Base-by-base conservation (phyloP, 2,113 vertebrate species). In the Tricholaema leucomelas region DNA sequence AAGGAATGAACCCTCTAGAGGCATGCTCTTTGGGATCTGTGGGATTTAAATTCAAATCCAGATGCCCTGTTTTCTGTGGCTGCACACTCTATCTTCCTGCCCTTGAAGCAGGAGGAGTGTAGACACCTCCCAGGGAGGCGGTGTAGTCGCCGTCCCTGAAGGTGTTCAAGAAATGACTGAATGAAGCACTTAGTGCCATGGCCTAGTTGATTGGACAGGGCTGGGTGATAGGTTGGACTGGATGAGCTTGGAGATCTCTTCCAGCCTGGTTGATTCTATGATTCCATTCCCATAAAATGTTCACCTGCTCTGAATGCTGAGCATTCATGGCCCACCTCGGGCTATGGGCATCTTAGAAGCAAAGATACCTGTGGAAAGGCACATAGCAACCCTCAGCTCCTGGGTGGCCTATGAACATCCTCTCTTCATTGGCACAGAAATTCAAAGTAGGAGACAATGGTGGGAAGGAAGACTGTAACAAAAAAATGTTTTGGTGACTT, bases 241-340 rank as follows among this genome's bases (percentile, higher is more conserved):
- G n/a, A n/a, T n/a, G n/a, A n/a, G n/a, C n/a, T n/a, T n/a, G n/a
- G n/a, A n/a, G n/a, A n/a, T n/a, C n/a, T n/a, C n/a, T n/a, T n/a
- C n/a, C n/a, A n/a, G n/a, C n/a, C n/a, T n/a, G n/a, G n/a, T n/a
- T n/a, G n/a, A n/a, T n/a, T n/a, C n/a, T n/a, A n/a, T n/a, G n/a
- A n/a, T n/a, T n/a, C n/a, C n/a, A 18, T 35, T 5, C 16, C 38
- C 65, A 55, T 33, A 12, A 23, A 71, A 72, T 20, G 33, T 36
- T 84, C 24, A 28, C 3, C 52, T 74, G 18, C 31, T 56, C 15
- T 1, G 0, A 65, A 48, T 0, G 1, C 16, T 74, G 23, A 82
- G 14, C 16, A 9, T 21, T 56, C 12, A 11, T 50, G 23, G 48
- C 36, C 36, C 0, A 1, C 15, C 36, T 0, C 0, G 23, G 19